Evolutionary conservation across 2,113 vertebrate genomes (phyloP).

Genomic region (Paratilapia polleni): DNA sequence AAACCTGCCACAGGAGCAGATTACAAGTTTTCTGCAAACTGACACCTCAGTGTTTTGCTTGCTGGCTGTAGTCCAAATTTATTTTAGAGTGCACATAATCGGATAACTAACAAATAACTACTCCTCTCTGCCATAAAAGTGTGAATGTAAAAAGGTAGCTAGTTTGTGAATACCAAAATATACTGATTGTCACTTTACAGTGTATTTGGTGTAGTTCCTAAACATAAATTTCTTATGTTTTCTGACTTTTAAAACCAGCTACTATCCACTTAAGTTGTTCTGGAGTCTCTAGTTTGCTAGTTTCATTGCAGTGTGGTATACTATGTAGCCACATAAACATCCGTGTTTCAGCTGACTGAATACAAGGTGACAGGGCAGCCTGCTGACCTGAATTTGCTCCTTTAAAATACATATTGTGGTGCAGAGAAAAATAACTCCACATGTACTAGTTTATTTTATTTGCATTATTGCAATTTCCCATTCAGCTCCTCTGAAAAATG

Average conservation of each 20-base stretch:
- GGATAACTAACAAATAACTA: background rate
- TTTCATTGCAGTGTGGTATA: slow-evolving; percentile 25
- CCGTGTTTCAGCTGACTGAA: slow-evolving; percentile 43
- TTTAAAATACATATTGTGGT: slow-evolving; percentile 60
- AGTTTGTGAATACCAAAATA: background rate
- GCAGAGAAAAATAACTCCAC: slow-evolving; percentile 32
- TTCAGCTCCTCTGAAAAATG: background rate
- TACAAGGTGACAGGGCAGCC: slow-evolving; percentile 53
- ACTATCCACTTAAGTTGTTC: background rate
- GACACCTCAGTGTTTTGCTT: background rate
- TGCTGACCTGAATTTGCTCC: slow-evolving; percentile 60
- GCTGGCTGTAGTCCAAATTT: background rate
- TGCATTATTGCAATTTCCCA: background rate
- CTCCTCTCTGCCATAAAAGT: background rate
- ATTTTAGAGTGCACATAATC: background rate
- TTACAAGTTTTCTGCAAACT: background rate
- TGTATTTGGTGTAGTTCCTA: background rate
- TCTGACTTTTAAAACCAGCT: background rate
- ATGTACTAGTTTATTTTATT: slow-evolving; percentile 9
- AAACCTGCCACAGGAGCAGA: slow-evolving; percentile 6
- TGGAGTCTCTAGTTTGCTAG: background rate
- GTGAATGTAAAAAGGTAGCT: background rate
- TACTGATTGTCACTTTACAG: background rate
- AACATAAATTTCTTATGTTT: background rate
- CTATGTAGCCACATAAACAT: slow-evolving; percentile 41